These are phyloP conservation scores for Morone saxatilis DNA, from an alignment of 2,113 vertebrate species.

Conservation along the genomic window DNA sequence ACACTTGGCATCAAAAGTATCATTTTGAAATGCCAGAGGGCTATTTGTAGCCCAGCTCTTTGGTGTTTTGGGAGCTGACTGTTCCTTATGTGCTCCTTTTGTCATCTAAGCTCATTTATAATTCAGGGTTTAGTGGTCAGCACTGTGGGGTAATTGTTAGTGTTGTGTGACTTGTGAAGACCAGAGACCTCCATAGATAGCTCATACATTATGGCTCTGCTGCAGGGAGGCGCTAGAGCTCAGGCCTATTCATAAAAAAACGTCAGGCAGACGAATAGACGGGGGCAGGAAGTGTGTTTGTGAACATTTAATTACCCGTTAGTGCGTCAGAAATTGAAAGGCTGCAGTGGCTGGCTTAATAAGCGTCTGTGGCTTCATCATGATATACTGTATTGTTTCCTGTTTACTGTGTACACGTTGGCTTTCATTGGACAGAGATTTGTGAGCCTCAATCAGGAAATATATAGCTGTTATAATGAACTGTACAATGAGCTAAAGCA, in stretches of 20 bases:
- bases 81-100: conserved; percentile 38
- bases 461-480: conserved; percentile 16
- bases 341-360: conserved; percentile 48
- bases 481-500: conserved; percentile 31
- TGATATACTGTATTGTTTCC: conserved; percentile 27
- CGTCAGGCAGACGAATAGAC: conserved; percentile 37
- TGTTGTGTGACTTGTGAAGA: conserved; percentile 75
- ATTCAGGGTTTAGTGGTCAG: conserved; percentile 70
- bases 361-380: conserved; percentile 34
- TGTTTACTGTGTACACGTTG: background rate
- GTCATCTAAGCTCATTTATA: conserved; percentile 72
- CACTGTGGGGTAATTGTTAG: conserved; percentile 67
- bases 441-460: conserved; percentile 19
- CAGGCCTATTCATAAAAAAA: conserved; percentile 62
- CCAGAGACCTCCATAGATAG: conserved; percentile 64
- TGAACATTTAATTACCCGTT: conserved; percentile 70
- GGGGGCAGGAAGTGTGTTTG: conserved; percentile 62
- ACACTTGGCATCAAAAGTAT: conserved; percentile 21
- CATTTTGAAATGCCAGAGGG: conserved; percentile 37
- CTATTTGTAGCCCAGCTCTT: conserved; percentile 36
- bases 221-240: conserved; percentile 34
- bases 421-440: conserved; percentile 51
- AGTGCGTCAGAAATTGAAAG: conserved; percentile 50
- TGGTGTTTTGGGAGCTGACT: conserved; percentile 31
- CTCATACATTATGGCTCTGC: conserved; percentile 75